Percentiles rank a stretch among this genome's conserved stretches.
phyloP scores from a whole-genome alignment of 2,797 vertebrate genomes.

The Tamandua tetradactyla region DNA sequence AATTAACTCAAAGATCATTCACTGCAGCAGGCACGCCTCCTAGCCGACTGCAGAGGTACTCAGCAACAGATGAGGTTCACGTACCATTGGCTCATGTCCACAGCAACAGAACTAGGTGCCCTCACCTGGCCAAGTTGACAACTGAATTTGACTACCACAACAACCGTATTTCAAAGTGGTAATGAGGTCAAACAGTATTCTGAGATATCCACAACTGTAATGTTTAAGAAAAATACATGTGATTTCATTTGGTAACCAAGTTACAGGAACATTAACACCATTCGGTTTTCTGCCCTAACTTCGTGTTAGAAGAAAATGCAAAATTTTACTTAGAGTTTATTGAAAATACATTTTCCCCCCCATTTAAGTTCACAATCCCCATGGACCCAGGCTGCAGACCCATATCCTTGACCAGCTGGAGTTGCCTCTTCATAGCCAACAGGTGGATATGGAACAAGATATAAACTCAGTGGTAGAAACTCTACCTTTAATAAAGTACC shows the following conservation, averaged over 20 bases:
- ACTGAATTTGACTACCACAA: no score
- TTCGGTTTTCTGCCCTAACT: neutral
- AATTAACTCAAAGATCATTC: no score
- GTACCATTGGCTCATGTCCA: no score
- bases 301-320: neutral
- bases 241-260: neutral
- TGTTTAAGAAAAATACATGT: neutral
- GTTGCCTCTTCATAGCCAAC: neutral
- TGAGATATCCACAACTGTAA: no score
- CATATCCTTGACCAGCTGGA: neutral
- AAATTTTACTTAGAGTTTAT: neutral
- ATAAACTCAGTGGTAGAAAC: neutral
- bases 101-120: no score
- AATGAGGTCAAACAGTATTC: neutral
- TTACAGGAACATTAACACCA: neutral
- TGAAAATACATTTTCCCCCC: neutral
- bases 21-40: no score
- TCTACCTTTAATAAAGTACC: slow-evolving; percentile 23
- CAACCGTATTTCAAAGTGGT: neutral
- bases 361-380: neutral
- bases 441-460: neutral
- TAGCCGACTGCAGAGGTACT: no score
- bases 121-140: no score
- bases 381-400: neutral
- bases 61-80: no score